These are phyloP conservation scores for Zeugodacus cucurbitae DNA, from an alignment of 1,140 invertebrate genomes.

Conservation along the genomic window DNA sequence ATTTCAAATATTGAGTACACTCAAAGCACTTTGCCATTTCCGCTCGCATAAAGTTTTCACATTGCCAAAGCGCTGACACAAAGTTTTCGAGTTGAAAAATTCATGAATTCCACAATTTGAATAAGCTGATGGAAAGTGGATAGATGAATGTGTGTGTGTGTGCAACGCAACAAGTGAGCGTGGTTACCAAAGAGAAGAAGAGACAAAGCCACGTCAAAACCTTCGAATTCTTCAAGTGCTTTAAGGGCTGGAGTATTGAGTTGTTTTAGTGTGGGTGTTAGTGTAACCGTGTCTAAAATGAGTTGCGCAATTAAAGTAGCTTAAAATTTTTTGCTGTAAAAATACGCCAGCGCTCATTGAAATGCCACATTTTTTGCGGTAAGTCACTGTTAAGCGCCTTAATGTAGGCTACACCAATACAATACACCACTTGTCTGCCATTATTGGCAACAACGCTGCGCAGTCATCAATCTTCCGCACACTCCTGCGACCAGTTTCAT, in stretches of 20 bases:
- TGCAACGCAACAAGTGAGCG: not conserved
- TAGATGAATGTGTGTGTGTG: not conserved
- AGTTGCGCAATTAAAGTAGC: not conserved
- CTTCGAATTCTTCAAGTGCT: not conserved
- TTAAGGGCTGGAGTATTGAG: not conserved
- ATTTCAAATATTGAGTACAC: not conserved
- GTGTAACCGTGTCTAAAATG: not conserved
- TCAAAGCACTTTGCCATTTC: slow-evolving; percentile 4
- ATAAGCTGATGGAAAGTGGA: not conserved
- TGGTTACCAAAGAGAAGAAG: not conserved
- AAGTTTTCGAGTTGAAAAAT: not conserved
- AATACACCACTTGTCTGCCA: not conserved
- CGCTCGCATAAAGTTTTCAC: not conserved
- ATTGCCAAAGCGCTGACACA: not conserved
- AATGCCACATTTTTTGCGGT: not conserved
- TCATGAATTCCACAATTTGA: not conserved
- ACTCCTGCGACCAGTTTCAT: not conserved
- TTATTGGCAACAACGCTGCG: not conserved
- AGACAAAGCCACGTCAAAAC: not conserved
- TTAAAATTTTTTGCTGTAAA: not conserved
- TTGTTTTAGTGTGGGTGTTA: not conserved
- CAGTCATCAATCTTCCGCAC: not conserved
- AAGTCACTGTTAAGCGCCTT: not conserved
- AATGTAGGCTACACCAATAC: not conserved
- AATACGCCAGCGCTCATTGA: not conserved